These are phyloP conservation scores for Rhabdomys pumilio DNA, from an alignment of 2,797 vertebrate species.

Conservation along the genomic window DNA sequence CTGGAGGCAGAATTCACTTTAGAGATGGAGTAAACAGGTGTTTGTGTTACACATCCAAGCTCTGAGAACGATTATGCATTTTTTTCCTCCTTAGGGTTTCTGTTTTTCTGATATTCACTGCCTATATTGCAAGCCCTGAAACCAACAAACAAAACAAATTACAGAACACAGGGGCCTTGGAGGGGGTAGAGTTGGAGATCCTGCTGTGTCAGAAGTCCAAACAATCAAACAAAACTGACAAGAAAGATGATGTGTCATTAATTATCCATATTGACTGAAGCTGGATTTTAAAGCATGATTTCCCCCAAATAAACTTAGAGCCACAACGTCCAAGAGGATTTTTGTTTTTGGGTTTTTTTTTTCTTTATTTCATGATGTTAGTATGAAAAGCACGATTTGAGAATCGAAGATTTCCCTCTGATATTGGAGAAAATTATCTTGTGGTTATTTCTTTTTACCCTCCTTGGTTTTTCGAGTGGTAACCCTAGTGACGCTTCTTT, in stretches of 20 bases:
- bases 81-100: neutral
- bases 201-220: neutral
- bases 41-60: neutral
- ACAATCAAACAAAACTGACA: neutral
- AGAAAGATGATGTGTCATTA: neutral
- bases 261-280: neutral
- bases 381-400: neutral
- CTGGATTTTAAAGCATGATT: neutral
- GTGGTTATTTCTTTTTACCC: neutral
- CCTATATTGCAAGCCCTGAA: neutral
- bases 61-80: neutral
- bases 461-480: neutral
- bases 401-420: constrained; percentile 3
- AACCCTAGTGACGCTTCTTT: neutral
- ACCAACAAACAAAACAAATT: neutral
- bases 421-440: neutral
- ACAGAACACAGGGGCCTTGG: neutral
- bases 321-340: neutral
- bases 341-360: too few relatives aligned
- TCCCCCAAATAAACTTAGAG: neutral
- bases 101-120: neutral
- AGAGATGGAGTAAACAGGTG: neutral
- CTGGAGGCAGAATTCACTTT: neutral
- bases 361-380: constrained; percentile 25
- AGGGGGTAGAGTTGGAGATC: neutral